A percentile compares a stretch with the other conserved stretches of the same genome.
phyloP scores from a whole-genome alignment of 2,888 invertebrate species.

The Alitta virens region DNA sequence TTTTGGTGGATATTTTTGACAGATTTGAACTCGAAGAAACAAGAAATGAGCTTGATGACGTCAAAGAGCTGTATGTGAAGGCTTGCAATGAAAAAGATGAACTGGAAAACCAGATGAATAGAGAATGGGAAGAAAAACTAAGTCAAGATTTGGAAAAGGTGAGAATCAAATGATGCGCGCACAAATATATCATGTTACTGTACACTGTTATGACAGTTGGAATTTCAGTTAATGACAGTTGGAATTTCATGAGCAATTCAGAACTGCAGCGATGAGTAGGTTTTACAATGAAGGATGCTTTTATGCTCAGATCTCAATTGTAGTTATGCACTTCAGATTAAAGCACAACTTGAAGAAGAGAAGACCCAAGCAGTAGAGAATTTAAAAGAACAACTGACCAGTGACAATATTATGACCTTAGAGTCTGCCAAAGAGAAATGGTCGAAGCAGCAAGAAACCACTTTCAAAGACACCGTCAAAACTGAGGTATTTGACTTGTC shows the following conservation, averaged over 20 bases:
- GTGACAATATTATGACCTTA: not conserved
- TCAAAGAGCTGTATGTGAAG: constrained; percentile 48
- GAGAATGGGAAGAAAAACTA: constrained; percentile 3
- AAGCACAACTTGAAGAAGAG: not conserved
- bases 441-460: constrained; percentile 9
- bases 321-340: not conserved
- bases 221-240: too few relatives aligned
- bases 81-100: constrained; percentile 41
- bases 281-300: too few relatives aligned
- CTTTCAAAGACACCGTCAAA: not conserved
- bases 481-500: too few relatives aligned
- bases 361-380: constrained; percentile 3
- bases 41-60: constrained; percentile 40
- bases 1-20: not conserved
- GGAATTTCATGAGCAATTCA: too few relatives aligned
- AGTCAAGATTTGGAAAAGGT: constrained; percentile 1
- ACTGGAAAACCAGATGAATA: constrained; percentile 28
- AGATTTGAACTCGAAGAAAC: constrained; percentile 38
- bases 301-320: too few relatives aligned
- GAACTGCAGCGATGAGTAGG: too few relatives aligned
- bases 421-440: constrained; percentile 4
- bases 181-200: too few relatives aligned
- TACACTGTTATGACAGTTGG: too few relatives aligned
- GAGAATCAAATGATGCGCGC: too few relatives aligned
- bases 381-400: constrained; percentile 1